phyloP scores from a whole-genome alignment of 2,113 vertebrate species.

The Pyxicephalus adspersus region DNA sequence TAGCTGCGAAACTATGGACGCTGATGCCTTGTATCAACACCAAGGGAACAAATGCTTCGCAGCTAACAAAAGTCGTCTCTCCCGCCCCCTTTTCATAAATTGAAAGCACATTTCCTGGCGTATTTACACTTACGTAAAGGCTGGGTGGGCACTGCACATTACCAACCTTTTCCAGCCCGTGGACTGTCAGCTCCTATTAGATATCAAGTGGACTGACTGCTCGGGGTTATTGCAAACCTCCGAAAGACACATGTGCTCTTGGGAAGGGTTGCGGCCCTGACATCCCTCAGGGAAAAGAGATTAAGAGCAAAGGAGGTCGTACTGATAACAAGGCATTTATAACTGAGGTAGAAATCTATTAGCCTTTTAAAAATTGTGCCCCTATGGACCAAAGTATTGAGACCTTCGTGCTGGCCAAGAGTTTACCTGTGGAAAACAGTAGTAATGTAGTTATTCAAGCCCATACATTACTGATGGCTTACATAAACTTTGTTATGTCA shows the following conservation, averaged over 20 bases:
- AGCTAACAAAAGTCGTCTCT: not conserved
- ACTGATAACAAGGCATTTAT: conserved; percentile 19
- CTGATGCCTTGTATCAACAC: conserved; percentile 58
- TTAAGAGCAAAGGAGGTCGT: conserved; percentile 39
- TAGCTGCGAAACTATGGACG: not conserved
- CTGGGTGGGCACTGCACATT: conserved; percentile 76
- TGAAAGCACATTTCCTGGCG: conserved; percentile 78
- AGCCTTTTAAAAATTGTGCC: conserved; percentile 26
- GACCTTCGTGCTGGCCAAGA: conserved; percentile 36
- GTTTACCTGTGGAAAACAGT: not conserved
- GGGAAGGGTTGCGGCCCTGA: conserved; percentile 54
- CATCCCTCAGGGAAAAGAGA: conserved; percentile 47
- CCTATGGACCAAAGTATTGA: conserved; percentile 37
- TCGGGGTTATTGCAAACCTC: conserved; percentile 59
- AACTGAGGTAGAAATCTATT: conserved; percentile 21
- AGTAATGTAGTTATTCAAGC: conserved; percentile 43
- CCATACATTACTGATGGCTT: conserved; percentile 19
- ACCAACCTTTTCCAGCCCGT: conserved; percentile 69
- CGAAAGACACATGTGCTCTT: conserved; percentile 56
- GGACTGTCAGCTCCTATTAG: conserved; percentile 74
- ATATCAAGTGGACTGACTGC: conserved; percentile 63
- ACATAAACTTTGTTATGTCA: not conserved
- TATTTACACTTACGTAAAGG: conserved; percentile 78
- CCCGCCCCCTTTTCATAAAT: conserved; percentile 66
- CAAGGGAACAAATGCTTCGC: conserved; percentile 45